Base-by-base conservation (phyloP, 2,888 invertebrate genomes). In the Cerceris rybyensis region DNA sequence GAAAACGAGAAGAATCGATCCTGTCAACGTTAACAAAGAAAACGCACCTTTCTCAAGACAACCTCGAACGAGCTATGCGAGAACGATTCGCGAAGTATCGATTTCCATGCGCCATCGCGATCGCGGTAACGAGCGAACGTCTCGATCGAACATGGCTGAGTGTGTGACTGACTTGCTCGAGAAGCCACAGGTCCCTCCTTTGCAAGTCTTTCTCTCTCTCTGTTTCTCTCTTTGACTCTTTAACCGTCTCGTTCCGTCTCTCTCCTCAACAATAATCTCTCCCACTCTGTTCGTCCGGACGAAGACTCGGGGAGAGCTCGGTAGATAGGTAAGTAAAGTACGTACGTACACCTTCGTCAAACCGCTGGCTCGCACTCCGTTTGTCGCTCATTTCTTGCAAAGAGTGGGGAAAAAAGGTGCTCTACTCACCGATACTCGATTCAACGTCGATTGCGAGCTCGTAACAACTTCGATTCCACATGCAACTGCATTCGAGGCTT, bases 271-370 rank as follows among this genome's bases (percentile, higher is more conserved):
- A 57, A 54, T 65, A 55, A 55, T 57, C 79, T 63, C 79, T 70
- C 75, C 82, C 84, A 71, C 75, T 79, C 73, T 73, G 14, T 43
- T 17, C 49, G 70, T 71, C 78, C 28, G 28, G 28, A 28, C 28
- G 28, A 4, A 28, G 2, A 28, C 28, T 28, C 28, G 28, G 28
- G 28, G 28, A 28, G 28, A 28, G 28, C 28, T 72, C 76, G 54
- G 71, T 72, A 68, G 65, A 67, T 68, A 46, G 59, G 49, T 75
- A 64, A 69, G 65, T 66, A 79, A 80, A 63, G 49, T 79, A 80
- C 80, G 75, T 83, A 78, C 70, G 85, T 88, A 86, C 85, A 89
- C 88, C 89, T 90, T 89, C 84, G 87, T 82, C 85, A 86, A 85
- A 86, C 87, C 87, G 87, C 86, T 86, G 59, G 50, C 72, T 88